Percentiles rank a stretch among this genome's conserved stretches.
These are phyloP conservation scores for Lamellibrachia satsuma DNA, from an alignment of 2,888 invertebrate genomes.

Conservation along the genomic window DNA sequence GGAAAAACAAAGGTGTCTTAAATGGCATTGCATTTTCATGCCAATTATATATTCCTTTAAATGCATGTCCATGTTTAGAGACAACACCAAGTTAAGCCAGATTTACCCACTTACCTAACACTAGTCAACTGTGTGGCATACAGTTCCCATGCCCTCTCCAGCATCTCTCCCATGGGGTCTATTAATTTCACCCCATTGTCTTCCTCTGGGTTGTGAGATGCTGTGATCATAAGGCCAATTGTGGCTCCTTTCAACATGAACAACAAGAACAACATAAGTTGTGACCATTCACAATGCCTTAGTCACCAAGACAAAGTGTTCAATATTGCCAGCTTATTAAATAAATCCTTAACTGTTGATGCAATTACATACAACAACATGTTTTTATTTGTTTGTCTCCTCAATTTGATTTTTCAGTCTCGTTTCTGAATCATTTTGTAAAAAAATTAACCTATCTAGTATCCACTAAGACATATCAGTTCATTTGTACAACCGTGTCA, in stretches of 20 bases:
- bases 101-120: conserved; percentile 70
- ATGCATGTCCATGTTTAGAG: conserved; percentile 1
- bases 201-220: conserved; percentile 95
- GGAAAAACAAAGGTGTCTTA: background rate
- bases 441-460: too few species aligned
- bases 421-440: too few species aligned
- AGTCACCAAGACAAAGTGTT: too few species aligned
- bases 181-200: conserved; percentile 97
- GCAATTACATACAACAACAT: too few species aligned
- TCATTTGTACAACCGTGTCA: too few species aligned
- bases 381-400: too few species aligned
- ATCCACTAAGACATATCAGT: too few species aligned
- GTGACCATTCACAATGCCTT: too few species aligned
- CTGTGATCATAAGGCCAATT: conserved; percentile 96
- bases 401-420: too few species aligned
- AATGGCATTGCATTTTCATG: background rate
- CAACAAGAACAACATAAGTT: background rate
- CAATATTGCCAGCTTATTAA: too few species aligned
- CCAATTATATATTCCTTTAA: background rate
- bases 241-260: conserved; percentile 43
- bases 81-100: background rate
- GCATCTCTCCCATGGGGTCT: conserved; percentile 96
- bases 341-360: too few species aligned
- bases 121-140: conserved; percentile 88
- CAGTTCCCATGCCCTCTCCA: conserved; percentile 89